Evolutionary conservation across 2,113 vertebrate genomes (phyloP).

Genomic region (Siniperca knerii): DNA sequence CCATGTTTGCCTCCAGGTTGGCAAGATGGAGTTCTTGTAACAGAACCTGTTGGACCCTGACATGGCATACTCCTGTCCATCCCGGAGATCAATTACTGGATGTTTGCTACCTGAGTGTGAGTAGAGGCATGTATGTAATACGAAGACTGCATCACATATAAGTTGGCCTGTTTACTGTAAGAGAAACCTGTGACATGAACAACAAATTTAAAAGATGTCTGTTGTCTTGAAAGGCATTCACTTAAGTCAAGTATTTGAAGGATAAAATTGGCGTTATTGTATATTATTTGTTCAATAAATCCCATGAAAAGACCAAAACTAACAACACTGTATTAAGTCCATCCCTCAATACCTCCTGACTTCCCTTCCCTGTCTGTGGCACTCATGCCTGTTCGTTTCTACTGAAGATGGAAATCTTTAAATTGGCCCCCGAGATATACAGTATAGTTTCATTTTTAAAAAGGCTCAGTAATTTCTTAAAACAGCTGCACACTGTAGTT

Average conservation of each 20-base stretch:
- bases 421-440: background rate
- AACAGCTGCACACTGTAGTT: background rate
- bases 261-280: background rate
- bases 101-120: conserved; percentile 60
- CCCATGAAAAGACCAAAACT: background rate
- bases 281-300: background rate
- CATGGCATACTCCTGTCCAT: conserved; percentile 58
- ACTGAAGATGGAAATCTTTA: background rate
- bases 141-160: background rate
- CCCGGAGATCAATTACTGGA: conserved; percentile 76
- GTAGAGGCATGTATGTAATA: conserved; percentile 12
- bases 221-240: background rate
- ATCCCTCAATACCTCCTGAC: background rate
- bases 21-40: conserved; percentile 84
- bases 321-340: background rate
- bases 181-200: background rate
- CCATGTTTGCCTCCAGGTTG: conserved; percentile 93
- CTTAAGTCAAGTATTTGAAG: background rate
- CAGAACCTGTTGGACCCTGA: conserved; percentile 83
- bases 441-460: background rate
- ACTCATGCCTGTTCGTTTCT: background rate
- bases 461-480: background rate
- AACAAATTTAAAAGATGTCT: background rate
- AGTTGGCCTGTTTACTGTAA: background rate
- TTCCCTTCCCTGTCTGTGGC: background rate